Conservation (phyloP, 2,888 invertebrate species). For the Tridacna gigas region DNA sequence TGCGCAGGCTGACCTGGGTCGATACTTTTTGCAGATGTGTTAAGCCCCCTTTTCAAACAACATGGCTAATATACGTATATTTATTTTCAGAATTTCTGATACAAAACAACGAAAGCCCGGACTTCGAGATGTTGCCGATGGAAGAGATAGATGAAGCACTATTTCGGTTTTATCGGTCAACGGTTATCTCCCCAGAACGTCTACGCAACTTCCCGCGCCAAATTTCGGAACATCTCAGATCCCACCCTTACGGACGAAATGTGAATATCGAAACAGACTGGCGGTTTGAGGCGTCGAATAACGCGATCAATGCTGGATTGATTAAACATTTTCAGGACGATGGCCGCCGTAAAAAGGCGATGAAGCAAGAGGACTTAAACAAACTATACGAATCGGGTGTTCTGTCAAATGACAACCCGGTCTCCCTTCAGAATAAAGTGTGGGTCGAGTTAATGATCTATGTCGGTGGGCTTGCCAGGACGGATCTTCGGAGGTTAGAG, state of each 20-base stretch:
- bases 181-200: not conserved
- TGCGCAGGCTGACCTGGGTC: too few species aligned
- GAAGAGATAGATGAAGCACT: conserved; percentile 43
- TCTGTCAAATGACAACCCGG: conserved; percentile 44
- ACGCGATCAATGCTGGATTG: not conserved
- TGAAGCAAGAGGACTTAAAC: conserved; percentile 48
- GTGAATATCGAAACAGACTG: not conserved
- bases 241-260: not conserved
- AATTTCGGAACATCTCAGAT: not conserved
- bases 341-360: conserved; percentile 33
- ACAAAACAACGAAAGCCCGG: conserved; percentile 44
- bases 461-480: conserved; percentile 59
- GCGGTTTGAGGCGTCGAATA: not conserved
- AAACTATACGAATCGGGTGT: conserved; percentile 48
- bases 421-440: conserved; percentile 59
- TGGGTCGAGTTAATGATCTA: conserved; percentile 64
- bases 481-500: conserved; percentile 49
- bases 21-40: too few species aligned
- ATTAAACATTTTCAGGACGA: not conserved
- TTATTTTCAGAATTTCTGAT: conserved; percentile 58
- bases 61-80: not conserved
- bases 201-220: not conserved
- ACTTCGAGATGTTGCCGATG: conserved; percentile 48
- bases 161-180: not conserved
- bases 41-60: not conserved